Evolutionary conservation across 2,797 vertebrate genomes (phyloP), one percentile per base, ranked within the genome.

Genomic region (Orientallactaga sibirica): DNA sequence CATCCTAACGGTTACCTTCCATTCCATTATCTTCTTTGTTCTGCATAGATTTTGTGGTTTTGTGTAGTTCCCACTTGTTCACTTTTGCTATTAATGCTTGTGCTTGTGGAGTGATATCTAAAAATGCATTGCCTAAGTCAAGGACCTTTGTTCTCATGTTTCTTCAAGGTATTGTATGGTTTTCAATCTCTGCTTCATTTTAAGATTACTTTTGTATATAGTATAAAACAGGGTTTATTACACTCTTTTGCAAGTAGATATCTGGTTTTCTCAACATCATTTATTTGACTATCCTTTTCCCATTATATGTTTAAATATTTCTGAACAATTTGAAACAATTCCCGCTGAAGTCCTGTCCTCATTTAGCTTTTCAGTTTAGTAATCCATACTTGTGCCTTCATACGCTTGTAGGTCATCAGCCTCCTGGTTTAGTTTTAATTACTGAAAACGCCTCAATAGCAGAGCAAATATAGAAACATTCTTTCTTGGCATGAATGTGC

Each of bases 351-450:
- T 66, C 27, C 11, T 37, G 22, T 66, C 27, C 11, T 37, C 66
- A 43, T 77, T 92, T 76, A 88, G 64, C 22, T 61, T 48, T 76
- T 77, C 24, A n/a, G 29, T 74, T 74, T 55, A 84, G 41, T 22
- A 71, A 92, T 82, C 66, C 43, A 73, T 61, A 22, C 19, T 74
- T 92, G 9, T 37, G 81, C 19, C 58, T 25, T 77, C 67, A 61
- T 27, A 19, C 2, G 61, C 25, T 86, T 89, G 75, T 27, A 82
- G 66, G 41, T 87, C n/a, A 84, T 67, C 55, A 73, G 58, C 16
- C 37, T 79, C 27, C 68, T 90, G 14, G 67, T 55, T 92, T 83
- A 41, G 48, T 64, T 73, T 90, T 86, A 95, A 66, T 91, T 87
- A 87, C 52, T 93, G 52, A 84, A 83, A 89, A 94, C 85, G 16